phyloP scores from a whole-genome alignment of 2,113 vertebrate species.

The Sapajus apella region DNA sequence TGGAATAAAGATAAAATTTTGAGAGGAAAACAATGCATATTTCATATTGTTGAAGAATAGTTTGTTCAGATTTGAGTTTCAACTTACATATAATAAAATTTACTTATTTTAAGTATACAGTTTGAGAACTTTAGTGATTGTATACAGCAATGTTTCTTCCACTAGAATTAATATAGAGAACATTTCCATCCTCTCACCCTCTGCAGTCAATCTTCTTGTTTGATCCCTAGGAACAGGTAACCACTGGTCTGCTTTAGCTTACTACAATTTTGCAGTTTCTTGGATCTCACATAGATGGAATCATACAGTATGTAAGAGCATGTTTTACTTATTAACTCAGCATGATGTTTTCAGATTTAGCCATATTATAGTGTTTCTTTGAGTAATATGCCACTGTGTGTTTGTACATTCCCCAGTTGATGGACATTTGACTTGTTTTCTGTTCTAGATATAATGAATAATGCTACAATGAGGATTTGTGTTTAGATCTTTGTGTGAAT shows the following conservation, averaged over 20 bases:
- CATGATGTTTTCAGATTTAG: background rate
- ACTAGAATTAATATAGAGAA: background rate
- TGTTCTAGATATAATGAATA: background rate
- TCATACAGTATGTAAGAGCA: background rate
- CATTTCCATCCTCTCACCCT: background rate
- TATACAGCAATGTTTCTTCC: background rate
- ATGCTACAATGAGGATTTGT: background rate
- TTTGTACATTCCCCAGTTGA: background rate
- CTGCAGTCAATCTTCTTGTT: background rate
- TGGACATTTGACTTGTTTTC: background rate
- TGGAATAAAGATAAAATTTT: background rate
- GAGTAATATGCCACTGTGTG: no score
- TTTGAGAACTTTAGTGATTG: background rate
- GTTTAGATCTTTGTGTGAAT: background rate
- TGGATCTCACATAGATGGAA: background rate
- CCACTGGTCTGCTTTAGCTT: background rate
- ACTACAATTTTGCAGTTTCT: background rate
- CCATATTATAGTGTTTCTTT: background rate
- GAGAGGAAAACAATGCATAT: background rate
- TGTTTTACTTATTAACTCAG: background rate
- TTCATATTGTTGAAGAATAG: background rate
- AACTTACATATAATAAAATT: background rate
- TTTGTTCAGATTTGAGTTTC: background rate
- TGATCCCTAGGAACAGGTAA: background rate
- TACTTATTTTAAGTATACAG: background rate